Conservation (phyloP, 2,797 vertebrate genomes). For the Eospalax fontanierii region DNA sequence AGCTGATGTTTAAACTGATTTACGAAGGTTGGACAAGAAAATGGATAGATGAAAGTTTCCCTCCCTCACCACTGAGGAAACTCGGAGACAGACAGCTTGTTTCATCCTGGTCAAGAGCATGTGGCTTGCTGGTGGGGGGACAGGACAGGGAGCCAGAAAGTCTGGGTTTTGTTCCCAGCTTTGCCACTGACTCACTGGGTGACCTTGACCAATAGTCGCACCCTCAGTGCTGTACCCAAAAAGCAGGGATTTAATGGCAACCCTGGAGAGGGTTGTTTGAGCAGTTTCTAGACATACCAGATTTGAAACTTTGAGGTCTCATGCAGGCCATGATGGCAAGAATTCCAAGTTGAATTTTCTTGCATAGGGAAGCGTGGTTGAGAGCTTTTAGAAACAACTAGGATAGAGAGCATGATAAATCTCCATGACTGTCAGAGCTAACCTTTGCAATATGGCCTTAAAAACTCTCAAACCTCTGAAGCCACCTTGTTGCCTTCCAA, state of each 20-base stretch:
- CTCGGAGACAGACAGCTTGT: conserved; percentile 68
- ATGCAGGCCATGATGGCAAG: conserved; percentile 42
- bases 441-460: conserved; percentile 62
- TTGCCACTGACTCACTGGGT: conserved; percentile 77
- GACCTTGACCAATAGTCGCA: conserved; percentile 76
- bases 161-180: conserved; percentile 82
- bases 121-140: conserved; percentile 82
- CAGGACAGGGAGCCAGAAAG: conserved; percentile 82
- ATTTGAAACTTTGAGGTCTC: conserved; percentile 57
- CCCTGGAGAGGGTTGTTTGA: conserved; percentile 65
- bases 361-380: conserved; percentile 35
- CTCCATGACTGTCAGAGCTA: conserved; percentile 18
- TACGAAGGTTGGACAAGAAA: conserved; percentile 11
- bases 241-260: conserved; percentile 73
- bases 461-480: conserved; percentile 64
- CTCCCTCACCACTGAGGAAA: neutral
- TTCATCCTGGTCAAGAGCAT: conserved; percentile 74
- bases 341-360: conserved; percentile 68
- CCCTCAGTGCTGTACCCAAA: conserved; percentile 66
- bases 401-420: conserved; percentile 51
- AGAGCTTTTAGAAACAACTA: conserved; percentile 60
- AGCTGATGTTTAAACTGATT: conserved; percentile 59
- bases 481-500: conserved; percentile 69
- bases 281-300: conserved; percentile 58
- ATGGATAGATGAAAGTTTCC: conserved; percentile 21